Base-by-base conservation (phyloP, 2,888 invertebrate genomes). In the Cosmia pyralina region DNA sequence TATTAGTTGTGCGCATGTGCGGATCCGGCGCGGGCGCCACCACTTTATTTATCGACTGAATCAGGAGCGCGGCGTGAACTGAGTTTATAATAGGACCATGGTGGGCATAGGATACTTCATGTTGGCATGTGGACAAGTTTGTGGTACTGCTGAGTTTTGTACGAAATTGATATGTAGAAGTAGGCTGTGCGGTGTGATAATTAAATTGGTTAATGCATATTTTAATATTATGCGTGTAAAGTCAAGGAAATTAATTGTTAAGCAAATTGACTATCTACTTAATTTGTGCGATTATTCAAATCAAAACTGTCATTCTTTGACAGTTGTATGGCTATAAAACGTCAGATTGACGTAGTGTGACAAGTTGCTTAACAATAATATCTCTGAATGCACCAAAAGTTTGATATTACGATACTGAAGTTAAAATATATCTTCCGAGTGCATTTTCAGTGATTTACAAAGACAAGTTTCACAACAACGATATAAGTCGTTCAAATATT, bases 21-120 rank as follows among this genome's bases (percentile, higher is more conserved):
- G n/a, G 50, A 4, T 4, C 41, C 5, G 11, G 28, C 28, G 28
- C 28, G 28, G 2, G 22, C 13, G n/a, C 38, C 17, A 15, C 28
- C 7, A 41, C 15, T 44, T 50, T 73, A 72, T 72, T 72, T 63
- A 50, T 63, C 28, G 62, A 57, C 55, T 57, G 41, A 72, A 71
- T 71, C 72, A 57, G 28, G 17, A n/a, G 19, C 48, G 62, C 50
- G n/a, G 46, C 53, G 60, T 72, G 55, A 48, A 48, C 48, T 60
- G 53, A 59, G 60, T 72, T 62, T 72, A 55, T 62, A 72, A 72
- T 48, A 62, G 17, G 8, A 52, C 28, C n/a, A 72, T 72, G 38
- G 11, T 38, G 15, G 15, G 19, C 38, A 46, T 28, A 34, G 0
- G 15, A 53, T 50, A 38, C 34, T 72, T 28, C 72, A 28, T 48